Evolutionary conservation across 2,888 invertebrate species (phyloP).

Genomic region (Drosophila rubida): DNA sequence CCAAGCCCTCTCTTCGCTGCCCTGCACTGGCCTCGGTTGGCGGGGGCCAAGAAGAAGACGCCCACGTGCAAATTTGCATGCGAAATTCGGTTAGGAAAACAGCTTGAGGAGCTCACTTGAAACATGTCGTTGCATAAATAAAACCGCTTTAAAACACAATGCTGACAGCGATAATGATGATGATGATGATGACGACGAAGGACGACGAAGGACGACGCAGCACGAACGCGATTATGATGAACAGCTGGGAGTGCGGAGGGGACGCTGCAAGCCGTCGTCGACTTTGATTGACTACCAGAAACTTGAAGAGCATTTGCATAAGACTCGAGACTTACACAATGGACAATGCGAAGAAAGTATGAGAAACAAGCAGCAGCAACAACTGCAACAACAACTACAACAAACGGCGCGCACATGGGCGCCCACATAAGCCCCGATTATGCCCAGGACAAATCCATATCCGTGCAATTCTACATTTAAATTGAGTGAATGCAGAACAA

Average conservation of each 20-base stretch:
- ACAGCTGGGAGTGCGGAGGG: not conserved
- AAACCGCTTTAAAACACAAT: conserved; percentile 70
- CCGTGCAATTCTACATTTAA: conserved; percentile 17
- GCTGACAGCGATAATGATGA: conserved; percentile 41
- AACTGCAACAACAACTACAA: not conserved
- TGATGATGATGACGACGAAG: conserved; percentile 16
- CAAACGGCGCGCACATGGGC: not conserved
- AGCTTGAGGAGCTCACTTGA: conserved; percentile 64
- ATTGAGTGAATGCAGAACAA: conserved; percentile 1
- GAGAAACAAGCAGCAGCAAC: conserved; percentile 25
- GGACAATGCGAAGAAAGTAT: conserved; percentile 33
- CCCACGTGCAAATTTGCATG: conserved; percentile 75
- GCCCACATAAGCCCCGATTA: conserved; percentile 3
- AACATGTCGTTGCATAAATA: conserved; percentile 77
- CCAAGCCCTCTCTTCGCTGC: no score
- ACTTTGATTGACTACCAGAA: conserved; percentile 62
- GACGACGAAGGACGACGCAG: conserved; percentile 17
- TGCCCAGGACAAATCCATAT: conserved; percentile 12
- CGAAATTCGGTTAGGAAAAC: conserved; percentile 73
- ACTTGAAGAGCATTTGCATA: conserved; percentile 65
- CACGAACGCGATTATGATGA: conserved; percentile 34
- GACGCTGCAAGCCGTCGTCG: conserved; percentile 36
- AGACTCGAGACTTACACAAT: conserved; percentile 50
- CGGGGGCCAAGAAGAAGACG: no score
- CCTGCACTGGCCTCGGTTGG: not conserved